These are phyloP conservation scores for Gyrodactylus salaris DNA, from an alignment of 1,140 invertebrate genomes.

Conservation along the genomic window DNA sequence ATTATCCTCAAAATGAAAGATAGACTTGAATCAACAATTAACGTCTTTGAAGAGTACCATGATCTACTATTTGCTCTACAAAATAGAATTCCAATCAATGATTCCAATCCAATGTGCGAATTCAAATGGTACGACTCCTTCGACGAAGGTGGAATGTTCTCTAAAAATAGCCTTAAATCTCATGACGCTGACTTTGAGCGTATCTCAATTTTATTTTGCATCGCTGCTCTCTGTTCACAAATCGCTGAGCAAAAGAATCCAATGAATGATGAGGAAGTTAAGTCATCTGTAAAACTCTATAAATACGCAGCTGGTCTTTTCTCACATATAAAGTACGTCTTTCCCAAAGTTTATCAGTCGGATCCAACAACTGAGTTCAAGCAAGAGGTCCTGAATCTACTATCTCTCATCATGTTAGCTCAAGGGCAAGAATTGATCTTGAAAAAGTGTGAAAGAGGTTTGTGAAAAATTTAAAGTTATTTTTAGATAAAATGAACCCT, in stretches of 20 bases:
- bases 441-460: neutral
- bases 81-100: neutral
- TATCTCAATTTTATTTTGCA: neutral
- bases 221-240: neutral
- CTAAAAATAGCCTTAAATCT: neutral
- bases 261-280: neutral
- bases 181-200: neutral
- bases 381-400: neutral
- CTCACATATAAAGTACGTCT: neutral
- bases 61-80: neutral
- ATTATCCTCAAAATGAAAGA: neutral
- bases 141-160: neutral
- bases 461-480: too few relatives aligned
- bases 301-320: neutral
- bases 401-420: neutral
- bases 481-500: neutral
- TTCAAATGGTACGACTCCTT: neutral
- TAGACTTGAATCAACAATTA: neutral
- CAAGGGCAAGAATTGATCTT: neutral
- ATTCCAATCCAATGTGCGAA: neutral
- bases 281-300: neutral
- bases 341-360: neutral
- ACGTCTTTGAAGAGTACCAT: neutral
- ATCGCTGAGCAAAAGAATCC: neutral
- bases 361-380: neutral